Evolutionary conservation across 1,140 invertebrate species (phyloP).

Genomic region (Theocolax elegans): DNA sequence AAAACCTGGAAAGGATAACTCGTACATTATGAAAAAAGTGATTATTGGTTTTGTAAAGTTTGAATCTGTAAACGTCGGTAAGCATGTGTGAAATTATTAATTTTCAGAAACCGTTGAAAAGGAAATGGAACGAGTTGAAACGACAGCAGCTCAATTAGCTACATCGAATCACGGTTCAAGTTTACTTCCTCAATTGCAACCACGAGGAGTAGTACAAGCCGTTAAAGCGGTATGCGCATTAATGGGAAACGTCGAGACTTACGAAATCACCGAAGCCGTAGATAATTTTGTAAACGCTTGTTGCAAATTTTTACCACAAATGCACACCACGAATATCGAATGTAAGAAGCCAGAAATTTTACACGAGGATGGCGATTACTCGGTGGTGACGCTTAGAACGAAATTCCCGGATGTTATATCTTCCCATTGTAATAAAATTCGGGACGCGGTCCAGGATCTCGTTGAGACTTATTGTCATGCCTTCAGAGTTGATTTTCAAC

Average conservation of each 20-base stretch:
- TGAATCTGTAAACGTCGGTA: too few relatives aligned
- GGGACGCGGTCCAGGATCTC: conserved; percentile 78
- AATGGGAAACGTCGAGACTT: conserved; percentile 87
- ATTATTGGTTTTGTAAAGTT: too few relatives aligned
- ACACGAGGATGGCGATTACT: conserved; percentile 72
- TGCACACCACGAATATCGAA: conserved; percentile 65
- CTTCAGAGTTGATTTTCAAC: conserved; percentile 85
- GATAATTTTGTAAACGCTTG: conserved; percentile 77
- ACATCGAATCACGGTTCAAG: conserved; percentile 64
- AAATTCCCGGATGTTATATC: conserved; percentile 71
- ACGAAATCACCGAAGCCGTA: conserved; percentile 82
- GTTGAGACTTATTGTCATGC: conserved; percentile 85
- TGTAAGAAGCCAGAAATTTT: conserved; percentile 71
- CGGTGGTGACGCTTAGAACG: conserved; percentile 70
- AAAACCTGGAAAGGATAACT: too few relatives aligned
- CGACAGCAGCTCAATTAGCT: conserved; percentile 70
- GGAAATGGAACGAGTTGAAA: conserved; percentile 81
- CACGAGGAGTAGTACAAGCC: conserved; percentile 81
- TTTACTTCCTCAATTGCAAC: conserved; percentile 67
- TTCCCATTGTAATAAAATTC: conserved; percentile 75
- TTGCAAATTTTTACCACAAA: conserved; percentile 63
- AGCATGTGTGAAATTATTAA: neutral
- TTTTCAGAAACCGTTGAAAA: conserved; percentile 80
- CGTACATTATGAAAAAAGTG: too few relatives aligned
- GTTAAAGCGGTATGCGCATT: conserved; percentile 92